phyloP scores from a whole-genome alignment of 1,140 invertebrate species.

The Microplitis mediator region DNA sequence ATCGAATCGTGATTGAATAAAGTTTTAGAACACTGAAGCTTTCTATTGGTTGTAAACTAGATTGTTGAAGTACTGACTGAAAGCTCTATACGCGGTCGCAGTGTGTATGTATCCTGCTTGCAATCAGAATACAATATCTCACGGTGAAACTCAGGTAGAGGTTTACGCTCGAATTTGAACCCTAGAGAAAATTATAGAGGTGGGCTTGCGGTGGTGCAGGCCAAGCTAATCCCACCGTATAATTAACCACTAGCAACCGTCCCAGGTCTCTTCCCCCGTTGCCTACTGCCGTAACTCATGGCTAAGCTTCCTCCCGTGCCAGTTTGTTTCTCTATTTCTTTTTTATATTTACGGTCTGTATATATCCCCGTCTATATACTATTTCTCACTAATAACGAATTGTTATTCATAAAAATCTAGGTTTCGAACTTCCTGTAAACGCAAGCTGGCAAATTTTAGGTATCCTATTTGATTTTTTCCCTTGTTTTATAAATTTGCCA shows the following conservation, averaged over 20 bases:
- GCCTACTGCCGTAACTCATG: constrained; percentile 45
- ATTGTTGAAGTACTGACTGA: no score
- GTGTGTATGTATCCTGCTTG: neutral
- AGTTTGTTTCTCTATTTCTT: neutral
- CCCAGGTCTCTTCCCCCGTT: constrained; percentile 30
- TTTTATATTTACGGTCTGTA: constrained; percentile 8
- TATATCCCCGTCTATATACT: neutral
- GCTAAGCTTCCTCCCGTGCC: constrained; percentile 46
- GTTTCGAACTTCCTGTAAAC: no score
- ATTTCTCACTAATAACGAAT: no score
- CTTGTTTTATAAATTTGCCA: no score
- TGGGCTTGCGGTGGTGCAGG: constrained; percentile 47
- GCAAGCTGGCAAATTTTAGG: no score
- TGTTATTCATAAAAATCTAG: no score
- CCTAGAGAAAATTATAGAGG: constrained; percentile 57
- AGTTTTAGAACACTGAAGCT: no score
- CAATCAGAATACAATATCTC: constrained; percentile 23
- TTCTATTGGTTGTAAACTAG: no score
- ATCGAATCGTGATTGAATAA: no score
- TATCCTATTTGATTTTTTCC: no score
- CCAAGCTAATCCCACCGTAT: constrained; percentile 56
- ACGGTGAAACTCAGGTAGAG: constrained; percentile 29
- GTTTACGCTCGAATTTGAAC: constrained; percentile 54
- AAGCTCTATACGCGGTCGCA: no score
- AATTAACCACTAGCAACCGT: constrained; percentile 55